phyloP scores from a whole-genome alignment of 2,113 vertebrate genomes.

The Cathartes aura region DNA sequence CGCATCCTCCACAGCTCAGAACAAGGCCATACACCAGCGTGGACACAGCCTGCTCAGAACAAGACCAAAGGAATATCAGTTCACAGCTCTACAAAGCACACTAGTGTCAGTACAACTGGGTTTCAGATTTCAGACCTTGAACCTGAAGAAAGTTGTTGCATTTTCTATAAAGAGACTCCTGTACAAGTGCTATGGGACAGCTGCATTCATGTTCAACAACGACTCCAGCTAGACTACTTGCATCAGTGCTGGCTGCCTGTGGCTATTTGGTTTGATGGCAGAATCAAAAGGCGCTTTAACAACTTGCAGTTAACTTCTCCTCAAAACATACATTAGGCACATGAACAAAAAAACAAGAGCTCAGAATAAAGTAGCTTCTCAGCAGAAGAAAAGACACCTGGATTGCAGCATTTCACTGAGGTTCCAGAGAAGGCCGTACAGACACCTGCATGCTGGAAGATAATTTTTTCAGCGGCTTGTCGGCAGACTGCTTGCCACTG shows the following conservation, averaged over 20 bases:
- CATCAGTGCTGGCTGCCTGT: conserved; percentile 80
- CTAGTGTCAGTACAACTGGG: not conserved
- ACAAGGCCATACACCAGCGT: conserved; percentile 10
- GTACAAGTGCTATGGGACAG: conserved; percentile 56
- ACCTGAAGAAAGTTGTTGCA: conserved; percentile 34
- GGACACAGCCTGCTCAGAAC: conserved; percentile 41
- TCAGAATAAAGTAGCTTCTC: conserved; percentile 85
- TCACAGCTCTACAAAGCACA: conserved; percentile 44
- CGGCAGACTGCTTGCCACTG: conserved; percentile 83
- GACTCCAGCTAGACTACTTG: conserved; percentile 75
- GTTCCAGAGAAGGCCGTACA: conserved; percentile 88
- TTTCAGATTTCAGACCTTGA: conserved; percentile 30
- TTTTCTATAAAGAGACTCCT: conserved; percentile 59
- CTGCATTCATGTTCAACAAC: conserved; percentile 65
- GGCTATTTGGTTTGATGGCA: conserved; percentile 87
- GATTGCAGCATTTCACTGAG: conserved; percentile 84
- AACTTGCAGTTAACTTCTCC: conserved; percentile 77
- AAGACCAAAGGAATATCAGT: conserved; percentile 36
- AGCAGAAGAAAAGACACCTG: conserved; percentile 75
- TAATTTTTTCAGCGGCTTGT: conserved; percentile 85
- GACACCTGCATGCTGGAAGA: conserved; percentile 90
- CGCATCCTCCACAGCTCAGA: conserved; percentile 49
- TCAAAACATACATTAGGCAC: conserved; percentile 83
- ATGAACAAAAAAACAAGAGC: conserved; percentile 78
- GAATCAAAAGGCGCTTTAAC: conserved; percentile 89